Evolutionary conservation across 2,113 vertebrate genomes (phyloP).

Genomic region (Stegostoma tigrinum): DNA sequence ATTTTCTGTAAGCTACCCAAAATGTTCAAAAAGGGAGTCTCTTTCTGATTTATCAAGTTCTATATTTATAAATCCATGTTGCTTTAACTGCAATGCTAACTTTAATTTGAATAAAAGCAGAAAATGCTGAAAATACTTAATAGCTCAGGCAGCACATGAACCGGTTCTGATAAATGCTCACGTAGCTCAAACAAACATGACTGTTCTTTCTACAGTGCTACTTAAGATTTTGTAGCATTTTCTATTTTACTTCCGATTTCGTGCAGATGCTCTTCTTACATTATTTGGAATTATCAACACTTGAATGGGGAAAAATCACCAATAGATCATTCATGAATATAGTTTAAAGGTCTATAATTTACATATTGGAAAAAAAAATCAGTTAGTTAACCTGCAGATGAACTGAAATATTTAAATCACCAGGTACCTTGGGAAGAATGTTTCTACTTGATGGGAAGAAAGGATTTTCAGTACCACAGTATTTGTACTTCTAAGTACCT

Average conservation of each 20-base stretch:
- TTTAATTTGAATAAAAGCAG: not conserved
- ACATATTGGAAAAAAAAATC: not conserved
- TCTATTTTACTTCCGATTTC: not conserved
- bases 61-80: not conserved
- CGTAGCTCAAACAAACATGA: not conserved
- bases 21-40: not conserved
- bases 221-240: constrained; percentile 7
- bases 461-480: not conserved
- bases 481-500: not conserved
- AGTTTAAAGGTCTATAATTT: not conserved
- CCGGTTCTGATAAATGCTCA: not conserved
- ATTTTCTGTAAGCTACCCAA: not conserved
- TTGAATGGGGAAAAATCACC: not conserved
- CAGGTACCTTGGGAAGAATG: not conserved
- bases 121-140: not conserved
- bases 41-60: constrained; percentile 1
- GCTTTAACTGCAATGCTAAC: not conserved
- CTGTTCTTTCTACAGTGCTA: too few species aligned
- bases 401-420: not conserved
- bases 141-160: not conserved
- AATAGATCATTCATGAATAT: not conserved
- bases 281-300: not conserved
- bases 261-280: not conserved
- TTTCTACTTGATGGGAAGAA: not conserved
- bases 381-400: not conserved